A percentile compares a stretch with the other conserved stretches of the same genome.
These are phyloP conservation scores for Bursaphelenchus okinawaensis DNA, from an alignment of 2,888 invertebrate species.

Conservation along the genomic window DNA sequence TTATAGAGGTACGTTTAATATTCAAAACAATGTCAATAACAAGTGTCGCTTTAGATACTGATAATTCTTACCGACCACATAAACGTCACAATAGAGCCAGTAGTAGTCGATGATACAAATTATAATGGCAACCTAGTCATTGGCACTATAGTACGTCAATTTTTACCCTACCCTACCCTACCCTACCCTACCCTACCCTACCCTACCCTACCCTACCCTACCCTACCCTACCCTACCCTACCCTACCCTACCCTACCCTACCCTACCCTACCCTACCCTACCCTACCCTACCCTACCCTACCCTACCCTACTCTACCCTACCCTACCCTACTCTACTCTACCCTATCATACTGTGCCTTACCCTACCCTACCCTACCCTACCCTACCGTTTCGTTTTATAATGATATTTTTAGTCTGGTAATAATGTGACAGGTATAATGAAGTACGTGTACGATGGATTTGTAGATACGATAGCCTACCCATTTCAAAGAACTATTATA, in stretches of 20 bases:
- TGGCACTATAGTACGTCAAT: not conserved
- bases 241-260: too few species aligned
- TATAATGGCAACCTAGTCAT: not conserved
- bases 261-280: too few species aligned
- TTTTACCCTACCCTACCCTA: too few species aligned
- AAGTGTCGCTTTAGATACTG: not conserved
- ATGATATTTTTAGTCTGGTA: not conserved
- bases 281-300: too few species aligned
- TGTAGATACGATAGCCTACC: constrained; percentile 11
- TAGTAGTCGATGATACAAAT: not conserved
- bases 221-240: too few species aligned
- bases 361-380: too few species aligned
- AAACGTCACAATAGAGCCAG: not conserved
- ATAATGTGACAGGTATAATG: constrained; percentile 7
- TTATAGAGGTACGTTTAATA: constrained; percentile 6
- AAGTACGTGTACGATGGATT: not conserved
- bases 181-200: too few species aligned
- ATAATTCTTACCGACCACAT: not conserved
- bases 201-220: too few species aligned
- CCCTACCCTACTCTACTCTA: too few species aligned
- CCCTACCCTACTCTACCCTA: too few species aligned
- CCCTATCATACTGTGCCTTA: too few species aligned
- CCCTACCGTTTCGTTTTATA: too few species aligned
- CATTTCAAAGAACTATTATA: constrained; percentile 1
- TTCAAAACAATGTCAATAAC: not conserved